phyloP scores from a whole-genome alignment of 2,888 invertebrate genomes.

The Axea sp. region DNA sequence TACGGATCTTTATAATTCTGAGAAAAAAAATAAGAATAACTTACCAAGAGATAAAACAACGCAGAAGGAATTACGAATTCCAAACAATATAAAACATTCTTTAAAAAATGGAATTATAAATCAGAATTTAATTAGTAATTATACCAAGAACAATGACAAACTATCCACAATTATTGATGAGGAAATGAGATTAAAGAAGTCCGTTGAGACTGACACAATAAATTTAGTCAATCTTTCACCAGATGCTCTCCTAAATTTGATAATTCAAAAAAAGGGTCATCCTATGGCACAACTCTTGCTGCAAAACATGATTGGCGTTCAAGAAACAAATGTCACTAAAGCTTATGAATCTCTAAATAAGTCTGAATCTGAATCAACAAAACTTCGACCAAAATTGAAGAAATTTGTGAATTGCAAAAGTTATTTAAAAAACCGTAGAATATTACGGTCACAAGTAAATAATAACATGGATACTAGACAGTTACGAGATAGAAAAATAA shows the following conservation, averaged over 20 bases:
- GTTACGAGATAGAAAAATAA: conserved; percentile 26
- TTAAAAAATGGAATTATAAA: no score
- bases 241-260: conserved; percentile 73
- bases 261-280: conserved; percentile 71
- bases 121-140: no score
- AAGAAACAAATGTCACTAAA: conserved; percentile 68
- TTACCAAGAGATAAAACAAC: background rate
- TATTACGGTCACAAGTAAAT: conserved; percentile 22
- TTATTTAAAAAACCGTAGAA: conserved; percentile 12
- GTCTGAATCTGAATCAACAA: conserved; percentile 16
- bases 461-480: conserved; percentile 5
- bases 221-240: conserved; percentile 70
- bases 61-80: background rate
- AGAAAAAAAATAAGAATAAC: background rate
- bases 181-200: no score
- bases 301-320: conserved; percentile 74
- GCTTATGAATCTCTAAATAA: conserved; percentile 65
- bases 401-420: conserved; percentile 10
- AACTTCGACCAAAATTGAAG: conserved; percentile 8
- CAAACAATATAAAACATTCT: no score
- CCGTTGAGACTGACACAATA: background rate
- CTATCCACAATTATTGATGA: no score
- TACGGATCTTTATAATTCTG: conserved; percentile 66
- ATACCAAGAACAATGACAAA: no score
- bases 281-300: conserved; percentile 75